Base-by-base conservation (phyloP, 2,888 invertebrate genomes). In the Hanleya hanleyi region DNA sequence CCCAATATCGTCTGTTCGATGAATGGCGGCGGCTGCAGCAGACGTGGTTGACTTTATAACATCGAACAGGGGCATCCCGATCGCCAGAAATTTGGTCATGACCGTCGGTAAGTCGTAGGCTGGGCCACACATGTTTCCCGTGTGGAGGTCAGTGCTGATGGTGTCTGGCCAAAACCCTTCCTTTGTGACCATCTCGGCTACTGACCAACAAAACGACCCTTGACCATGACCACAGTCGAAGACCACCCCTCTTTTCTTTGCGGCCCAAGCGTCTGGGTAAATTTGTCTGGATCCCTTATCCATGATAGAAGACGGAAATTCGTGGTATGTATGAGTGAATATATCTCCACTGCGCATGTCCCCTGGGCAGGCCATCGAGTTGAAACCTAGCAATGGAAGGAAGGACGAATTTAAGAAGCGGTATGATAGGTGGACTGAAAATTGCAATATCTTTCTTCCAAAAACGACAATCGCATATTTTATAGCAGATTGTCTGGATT, bases 141-240 rank as follows among this genome's bases (percentile, higher is more conserved):
- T 75, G 74, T 87, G 88, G 18, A 87, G 72, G 49, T 88, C 88
- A 6, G 76, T 79, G 73, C 86, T 84, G 38, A 87, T 80, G 6
- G 79, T 71, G 75, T 88, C 87, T 5, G 87, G 87, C 82, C 81
- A 87, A 66, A 87, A 85, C 1, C 75, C 77, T 35, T 79, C 69
- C 29, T 79, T 68, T 0, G 79, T 74, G 37, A 83, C 81, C 12
- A 80, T 67, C 69, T 87, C 87, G 1, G 84, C 84, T 1, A 84
- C 82, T 2, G 79, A 80, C 88, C 88, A 88, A n/a, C 74, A 78
- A 62, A 87, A 87, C 0, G 85, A 82, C 1, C 87, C 86, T 35
- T 82, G 81, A 0, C 88, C 88, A 72, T 88, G 88, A 0, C 88
- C 88, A 7, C 84, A 77, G 67, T 88, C 88, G 77, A 86, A 87